A percentile compares a stretch with the other conserved stretches of the same genome.
These are phyloP conservation scores for Eretmocerus hayati DNA, from an alignment of 2,888 invertebrate genomes.

Conservation along the genomic window DNA sequence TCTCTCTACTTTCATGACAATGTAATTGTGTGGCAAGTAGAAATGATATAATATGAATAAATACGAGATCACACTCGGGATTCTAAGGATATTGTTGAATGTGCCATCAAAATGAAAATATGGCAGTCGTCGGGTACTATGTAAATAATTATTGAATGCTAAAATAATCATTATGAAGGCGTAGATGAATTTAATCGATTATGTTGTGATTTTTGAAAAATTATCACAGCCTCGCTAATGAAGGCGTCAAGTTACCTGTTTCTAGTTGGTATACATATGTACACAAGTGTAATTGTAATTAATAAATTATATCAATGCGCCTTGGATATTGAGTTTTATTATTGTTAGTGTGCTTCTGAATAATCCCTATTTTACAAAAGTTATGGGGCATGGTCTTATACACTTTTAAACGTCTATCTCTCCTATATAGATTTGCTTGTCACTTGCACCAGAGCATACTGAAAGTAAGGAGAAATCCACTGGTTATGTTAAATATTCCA, in stretches of 20 bases:
- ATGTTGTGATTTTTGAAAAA: conserved; percentile 10
- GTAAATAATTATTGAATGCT: conserved; percentile 16
- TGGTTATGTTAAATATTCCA: conserved; percentile 3
- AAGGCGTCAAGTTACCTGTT: conserved; percentile 14
- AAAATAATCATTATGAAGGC: conserved; percentile 10
- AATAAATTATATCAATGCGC: conserved; percentile 22
- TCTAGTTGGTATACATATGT: conserved; percentile 11
- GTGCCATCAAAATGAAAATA: conserved; percentile 7
- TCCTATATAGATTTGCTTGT: conserved; percentile 91
- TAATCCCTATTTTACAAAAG: not conserved
- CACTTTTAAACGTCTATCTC: conserved; percentile 57
- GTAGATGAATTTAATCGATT: conserved; percentile 3
- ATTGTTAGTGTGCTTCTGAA: conserved; percentile 6
- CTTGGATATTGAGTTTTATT: conserved; percentile 10
- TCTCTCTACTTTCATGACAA: not conserved
- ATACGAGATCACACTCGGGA: conserved; percentile 8
- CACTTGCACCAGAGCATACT: conserved; percentile 89
- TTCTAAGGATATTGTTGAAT: conserved; percentile 3
- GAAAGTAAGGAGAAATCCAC: conserved; percentile 40
- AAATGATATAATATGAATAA: not conserved
- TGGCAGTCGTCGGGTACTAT: conserved; percentile 13
- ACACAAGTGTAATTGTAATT: conserved; percentile 21
- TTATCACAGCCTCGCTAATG: not conserved
- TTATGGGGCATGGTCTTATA: not conserved
- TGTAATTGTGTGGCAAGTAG: not conserved